Evolutionary conservation across 1,140 invertebrate species (phyloP).

Genomic region (Xylocopa sonorina): DNA sequence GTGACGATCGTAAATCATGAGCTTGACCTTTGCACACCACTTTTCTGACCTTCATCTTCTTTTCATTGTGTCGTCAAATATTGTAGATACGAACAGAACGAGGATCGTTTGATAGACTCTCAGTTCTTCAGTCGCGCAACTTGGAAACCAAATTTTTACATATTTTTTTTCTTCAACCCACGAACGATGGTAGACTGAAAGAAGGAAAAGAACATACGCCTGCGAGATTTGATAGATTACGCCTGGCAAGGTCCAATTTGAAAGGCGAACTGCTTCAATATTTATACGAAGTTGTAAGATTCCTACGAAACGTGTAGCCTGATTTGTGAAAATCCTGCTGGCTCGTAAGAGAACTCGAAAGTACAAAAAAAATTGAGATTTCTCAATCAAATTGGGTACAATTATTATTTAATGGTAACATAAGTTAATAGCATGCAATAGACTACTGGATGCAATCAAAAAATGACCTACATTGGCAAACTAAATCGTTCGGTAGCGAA

Average conservation of each 20-base stretch:
- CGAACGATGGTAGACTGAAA: neutral
- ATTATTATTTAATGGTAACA: neutral
- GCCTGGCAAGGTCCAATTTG: neutral
- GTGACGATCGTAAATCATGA: no score
- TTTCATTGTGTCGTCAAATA: neutral
- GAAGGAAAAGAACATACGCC: no score
- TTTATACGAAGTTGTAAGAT: neutral
- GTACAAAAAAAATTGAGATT: neutral
- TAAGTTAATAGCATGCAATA: neutral
- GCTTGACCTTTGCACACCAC: neutral
- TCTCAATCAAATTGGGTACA: neutral
- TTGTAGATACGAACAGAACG: neutral
- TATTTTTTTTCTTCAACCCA: neutral
- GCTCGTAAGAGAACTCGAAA: neutral
- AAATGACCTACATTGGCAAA: neutral
- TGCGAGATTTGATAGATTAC: neutral
- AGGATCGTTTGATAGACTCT: neutral
- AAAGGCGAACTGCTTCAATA: neutral
- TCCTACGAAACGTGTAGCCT: neutral
- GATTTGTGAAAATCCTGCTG: neutral
- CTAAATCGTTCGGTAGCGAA: neutral
- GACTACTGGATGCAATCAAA: neutral
- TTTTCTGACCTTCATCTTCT: neutral
- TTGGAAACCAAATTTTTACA: neutral
- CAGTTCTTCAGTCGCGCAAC: neutral